phyloP scores from a whole-genome alignment of 2,888 invertebrate species.

The Prosapia bicincta region DNA sequence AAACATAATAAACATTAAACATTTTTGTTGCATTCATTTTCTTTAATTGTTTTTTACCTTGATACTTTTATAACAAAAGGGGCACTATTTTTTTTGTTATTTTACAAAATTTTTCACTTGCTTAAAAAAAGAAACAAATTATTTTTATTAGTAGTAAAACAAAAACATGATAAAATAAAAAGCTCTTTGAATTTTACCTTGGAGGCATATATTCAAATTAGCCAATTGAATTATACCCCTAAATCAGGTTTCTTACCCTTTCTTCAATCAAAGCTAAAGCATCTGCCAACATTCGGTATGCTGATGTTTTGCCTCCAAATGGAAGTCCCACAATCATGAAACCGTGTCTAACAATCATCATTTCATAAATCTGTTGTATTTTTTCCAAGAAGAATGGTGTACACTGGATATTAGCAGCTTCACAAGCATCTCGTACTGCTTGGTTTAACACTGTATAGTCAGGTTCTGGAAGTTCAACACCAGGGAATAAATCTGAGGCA shows the following conservation, averaged over 20 bases:
- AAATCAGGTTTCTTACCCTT: constrained; percentile 60
- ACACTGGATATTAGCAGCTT: constrained; percentile 73
- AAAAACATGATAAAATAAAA: too few species aligned
- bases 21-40: too few species aligned
- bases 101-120: too few species aligned
- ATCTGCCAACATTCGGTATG: constrained; percentile 78
- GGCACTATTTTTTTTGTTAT: too few species aligned
- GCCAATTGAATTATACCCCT: too few species aligned
- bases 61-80: too few species aligned
- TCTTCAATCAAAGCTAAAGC: constrained; percentile 75
- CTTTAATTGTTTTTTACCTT: too few species aligned
- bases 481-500: constrained; percentile 91
- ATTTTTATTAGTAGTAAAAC: too few species aligned
- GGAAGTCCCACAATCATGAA: constrained; percentile 92
- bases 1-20: too few species aligned
- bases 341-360: constrained; percentile 92
- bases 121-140: too few species aligned
- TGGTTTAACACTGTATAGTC: constrained; percentile 71
- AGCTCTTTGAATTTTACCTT: too few species aligned
- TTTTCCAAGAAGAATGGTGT: constrained; percentile 84
- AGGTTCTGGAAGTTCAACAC: constrained; percentile 69
- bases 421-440: constrained; percentile 62
- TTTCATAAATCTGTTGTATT: constrained; percentile 87
- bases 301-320: constrained; percentile 88
- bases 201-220: too few species aligned